phyloP scores from a whole-genome alignment of 2,113 vertebrate genomes.

The Typhlomys cinereus region DNA sequence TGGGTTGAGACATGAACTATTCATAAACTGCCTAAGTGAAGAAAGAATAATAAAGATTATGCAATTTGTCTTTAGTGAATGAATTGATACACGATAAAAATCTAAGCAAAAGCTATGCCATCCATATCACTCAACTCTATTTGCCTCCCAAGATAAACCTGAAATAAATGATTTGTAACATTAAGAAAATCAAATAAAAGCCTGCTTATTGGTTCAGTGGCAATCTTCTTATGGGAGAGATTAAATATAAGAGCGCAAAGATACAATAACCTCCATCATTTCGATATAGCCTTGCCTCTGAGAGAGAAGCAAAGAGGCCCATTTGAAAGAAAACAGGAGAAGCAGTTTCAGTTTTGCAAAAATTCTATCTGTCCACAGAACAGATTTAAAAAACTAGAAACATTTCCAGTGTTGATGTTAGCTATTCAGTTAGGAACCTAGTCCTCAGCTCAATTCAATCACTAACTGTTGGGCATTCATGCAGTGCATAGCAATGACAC shows the following conservation, averaged over 20 bases:
- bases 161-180: background rate
- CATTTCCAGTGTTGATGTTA: background rate
- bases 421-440: background rate
- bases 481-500: background rate
- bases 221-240: background rate
- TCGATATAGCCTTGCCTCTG: background rate
- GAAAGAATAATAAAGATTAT: background rate
- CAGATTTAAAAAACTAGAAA: conserved; percentile 1
- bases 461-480: background rate
- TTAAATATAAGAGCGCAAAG: conserved; percentile 4
- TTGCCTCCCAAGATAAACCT: background rate
- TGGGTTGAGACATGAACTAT: background rate
- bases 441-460: background rate
- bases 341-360: conserved; percentile 39
- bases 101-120: background rate
- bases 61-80: background rate
- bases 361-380: background rate
- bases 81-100: background rate
- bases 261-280: background rate
- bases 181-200: background rate
- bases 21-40: background rate
- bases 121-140: background rate
- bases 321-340: conserved; percentile 53
- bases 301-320: background rate
- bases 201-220: background rate